Base-by-base conservation (phyloP, 2,113 vertebrate species). In the Trachemys scripta region DNA sequence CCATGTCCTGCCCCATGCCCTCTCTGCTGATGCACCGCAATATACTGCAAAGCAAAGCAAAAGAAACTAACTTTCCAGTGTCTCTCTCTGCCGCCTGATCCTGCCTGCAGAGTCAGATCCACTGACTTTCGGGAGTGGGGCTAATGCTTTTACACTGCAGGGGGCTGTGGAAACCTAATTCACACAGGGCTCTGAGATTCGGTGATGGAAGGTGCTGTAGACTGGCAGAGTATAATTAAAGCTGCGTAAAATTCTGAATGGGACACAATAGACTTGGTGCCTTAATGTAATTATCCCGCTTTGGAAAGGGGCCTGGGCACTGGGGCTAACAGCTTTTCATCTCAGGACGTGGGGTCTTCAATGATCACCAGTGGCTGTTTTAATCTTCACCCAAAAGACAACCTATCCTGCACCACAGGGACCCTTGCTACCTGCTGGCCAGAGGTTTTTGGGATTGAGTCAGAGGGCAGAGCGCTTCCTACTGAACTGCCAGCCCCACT, bases 371-470 rank as follows among this genome's bases (percentile, higher is more conserved):
- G n/a, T 3, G 5, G 4, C 47, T 38, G 24, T 78, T 62, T 38
- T 49, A 13, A 53, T 24, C 19, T 53, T 20, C 10, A 20, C 47
- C 27, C 12, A 24, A 11, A 76, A 50, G 82, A 38, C 35, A 38
- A 29, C 22, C 38, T 12, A 10, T 11, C 16, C 31, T 1, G 24
- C 14, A 2, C 38, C 1, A 0, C 8, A 0, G 57, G 14, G 12
- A 7, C 83, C 50, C 0, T 2, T 65, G 31, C 4, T 19, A 75
- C 2, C 1, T 27, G 59, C n/a, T 38, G 1, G 3, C 3, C 76
- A 25, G 13, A 76, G 45, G 25, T 45, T 85, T 16, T 51, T 14
- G 13, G 57, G 13, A 62, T 29, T 62, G 31, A 57, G 2, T 13
- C 35, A 20, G 50, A 49, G 19, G 22, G 80, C 50, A 56, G 19